These are phyloP conservation scores for Dasysyrphus albostriatus DNA, from an alignment of 2,888 invertebrate genomes.

Conservation along the genomic window DNA sequence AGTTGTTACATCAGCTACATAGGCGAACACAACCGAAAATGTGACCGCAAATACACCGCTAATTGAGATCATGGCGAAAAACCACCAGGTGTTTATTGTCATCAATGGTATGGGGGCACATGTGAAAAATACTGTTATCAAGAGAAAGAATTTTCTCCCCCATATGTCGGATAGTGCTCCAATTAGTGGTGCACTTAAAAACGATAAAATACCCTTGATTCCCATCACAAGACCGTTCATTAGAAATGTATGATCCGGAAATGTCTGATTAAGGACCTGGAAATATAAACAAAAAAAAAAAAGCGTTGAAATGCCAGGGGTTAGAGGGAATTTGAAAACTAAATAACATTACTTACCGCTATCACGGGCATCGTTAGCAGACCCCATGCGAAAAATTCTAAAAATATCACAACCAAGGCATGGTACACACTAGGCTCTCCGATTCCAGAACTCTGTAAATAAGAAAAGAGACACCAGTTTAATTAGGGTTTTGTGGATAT, in stretches of 20 bases:
- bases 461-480: slow-evolving; percentile 77
- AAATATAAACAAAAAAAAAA: slow-evolving; percentile 23
- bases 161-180: slow-evolving; percentile 99
- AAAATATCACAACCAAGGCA: slow-evolving; percentile 99
- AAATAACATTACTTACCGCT: slow-evolving; percentile 80
- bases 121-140: slow-evolving; percentile 99
- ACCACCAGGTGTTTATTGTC: slow-evolving; percentile 99
- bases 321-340: neutral
- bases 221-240: slow-evolving; percentile 99
- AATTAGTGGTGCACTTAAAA: slow-evolving; percentile 97
- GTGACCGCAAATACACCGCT: slow-evolving; percentile 99
- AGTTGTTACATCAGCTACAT: slow-evolving; percentile 99
- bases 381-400: slow-evolving; percentile 99
- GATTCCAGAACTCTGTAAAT: slow-evolving; percentile 91
- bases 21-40: slow-evolving; percentile 99
- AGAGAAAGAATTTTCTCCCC: slow-evolving; percentile 98
- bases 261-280: slow-evolving; percentile 96
- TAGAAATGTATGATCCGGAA: slow-evolving; percentile 98
- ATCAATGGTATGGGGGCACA: slow-evolving; percentile 99
- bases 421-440: slow-evolving; percentile 98
- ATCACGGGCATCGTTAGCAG: slow-evolving; percentile 99
- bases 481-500: slow-evolving; percentile 32
- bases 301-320: neutral
- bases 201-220: slow-evolving; percentile 98
- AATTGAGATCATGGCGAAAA: slow-evolving; percentile 99